Conservation (phyloP, 2,888 invertebrate genomes). For the Harpalus rubripes region DNA sequence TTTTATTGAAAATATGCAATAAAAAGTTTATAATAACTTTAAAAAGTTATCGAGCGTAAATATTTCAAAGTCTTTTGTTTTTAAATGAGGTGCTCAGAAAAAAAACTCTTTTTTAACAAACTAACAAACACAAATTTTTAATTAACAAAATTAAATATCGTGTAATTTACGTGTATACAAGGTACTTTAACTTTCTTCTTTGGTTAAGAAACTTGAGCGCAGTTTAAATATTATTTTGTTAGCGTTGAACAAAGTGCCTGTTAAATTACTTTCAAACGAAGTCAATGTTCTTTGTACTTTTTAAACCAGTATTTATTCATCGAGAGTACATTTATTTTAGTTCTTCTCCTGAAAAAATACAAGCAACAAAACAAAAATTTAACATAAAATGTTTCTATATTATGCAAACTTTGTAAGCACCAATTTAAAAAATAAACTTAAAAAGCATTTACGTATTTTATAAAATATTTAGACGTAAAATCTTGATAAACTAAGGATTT, state of each 20-base stretch:
- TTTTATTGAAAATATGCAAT: not conserved
- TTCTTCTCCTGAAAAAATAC: no score
- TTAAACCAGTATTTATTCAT: not conserved
- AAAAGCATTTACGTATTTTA: no score
- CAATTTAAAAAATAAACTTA: no score
- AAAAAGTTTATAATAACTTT: no score
- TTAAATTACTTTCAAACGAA: conserved; percentile 47
- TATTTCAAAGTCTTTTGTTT: not conserved
- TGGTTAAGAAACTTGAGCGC: conserved; percentile 22
- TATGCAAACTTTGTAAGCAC: no score
- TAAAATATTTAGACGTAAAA: no score
- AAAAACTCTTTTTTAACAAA: not conserved
- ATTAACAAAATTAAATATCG: conserved; percentile 18
- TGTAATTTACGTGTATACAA: conserved; percentile 13
- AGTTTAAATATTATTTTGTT: conserved; percentile 48
- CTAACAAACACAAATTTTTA: conserved; percentile 10
- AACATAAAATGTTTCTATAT: no score
- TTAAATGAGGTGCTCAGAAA: not conserved
- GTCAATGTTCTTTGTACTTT: conserved; percentile 24
- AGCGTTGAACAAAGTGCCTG: conserved; percentile 26
- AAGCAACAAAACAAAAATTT: no score
- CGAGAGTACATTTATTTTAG: not conserved
- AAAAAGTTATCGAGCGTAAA: not conserved
- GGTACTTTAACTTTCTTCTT: conserved; percentile 3
- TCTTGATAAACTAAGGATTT: no score